Evolutionary conservation across 2,113 vertebrate genomes (phyloP), one percentile per base, ranked within the genome.

Genomic region (Erinaceus europaeus): DNA sequence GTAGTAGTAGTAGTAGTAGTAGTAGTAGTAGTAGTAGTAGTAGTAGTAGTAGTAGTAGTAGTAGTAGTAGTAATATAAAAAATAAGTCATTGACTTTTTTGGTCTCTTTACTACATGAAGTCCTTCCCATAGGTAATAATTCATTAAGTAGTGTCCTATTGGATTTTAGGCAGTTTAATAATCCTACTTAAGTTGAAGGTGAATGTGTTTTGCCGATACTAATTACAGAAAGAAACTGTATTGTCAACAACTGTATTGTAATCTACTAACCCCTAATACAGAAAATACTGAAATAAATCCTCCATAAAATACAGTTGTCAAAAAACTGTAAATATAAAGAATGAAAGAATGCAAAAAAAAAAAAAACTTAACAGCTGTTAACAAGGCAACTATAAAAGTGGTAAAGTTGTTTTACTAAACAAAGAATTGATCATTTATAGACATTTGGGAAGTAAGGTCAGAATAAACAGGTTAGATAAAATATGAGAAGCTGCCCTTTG

Each of bases 241-340:
- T 27, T 6, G 55, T 27, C 55, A 3, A 17, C 52, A 14, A 17
- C 50, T 52, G 53, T 38, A 68, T 53, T 68, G 61, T 81, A 44
- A 75, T 69, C 29, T 14, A n/a, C n/a, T n/a, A n/a, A n/a, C n/a
- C 76, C 21, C 12, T 6, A 52, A 18, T 21, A 5, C 11, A 86
- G 9, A 61, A 32, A 83, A 78, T 38, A 83, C 89, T 64, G 10
- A 64, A 78, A 92, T 67, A 75, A 42, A 68, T 75, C 36, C n/a
- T n/a, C n/a, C n/a, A n/a, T n/a, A n/a, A n/a, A n/a, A n/a, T n/a
- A n/a, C n/a, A n/a, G n/a, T n/a, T n/a, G n/a, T n/a, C n/a, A n/a
- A n/a, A n/a, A 90, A 76, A 87, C 69, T 15, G 75, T 67, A 10
- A 64, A 12, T 48, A 84, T 23, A 79, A 59, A 77, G 14, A 65